Evolutionary conservation across 2,888 invertebrate genomes (phyloP).

Genomic region (Heteromyza rotundicornis): DNA sequence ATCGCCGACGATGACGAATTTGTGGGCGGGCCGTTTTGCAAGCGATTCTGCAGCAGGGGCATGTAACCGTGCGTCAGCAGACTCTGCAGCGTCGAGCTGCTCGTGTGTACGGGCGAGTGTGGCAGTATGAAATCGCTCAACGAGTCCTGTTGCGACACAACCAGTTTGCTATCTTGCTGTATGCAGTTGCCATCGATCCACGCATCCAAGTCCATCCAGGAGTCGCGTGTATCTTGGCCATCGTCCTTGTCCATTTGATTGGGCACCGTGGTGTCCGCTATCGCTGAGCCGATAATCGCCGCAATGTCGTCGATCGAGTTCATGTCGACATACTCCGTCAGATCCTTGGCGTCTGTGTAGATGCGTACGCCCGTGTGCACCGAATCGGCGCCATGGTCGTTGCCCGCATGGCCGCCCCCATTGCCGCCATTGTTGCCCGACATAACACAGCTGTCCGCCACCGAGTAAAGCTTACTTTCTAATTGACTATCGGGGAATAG

Average conservation of each 20-base stretch:
- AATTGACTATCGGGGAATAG: constrained; percentile 67
- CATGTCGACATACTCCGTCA: constrained; percentile 68
- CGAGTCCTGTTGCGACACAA: constrained; percentile 70
- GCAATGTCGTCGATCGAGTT: constrained; percentile 83
- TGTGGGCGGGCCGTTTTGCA: constrained; percentile 76
- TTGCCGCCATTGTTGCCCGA: constrained; percentile 40
- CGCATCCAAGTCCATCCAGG: constrained; percentile 88
- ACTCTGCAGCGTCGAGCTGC: constrained; percentile 77
- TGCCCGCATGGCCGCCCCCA: background rate
- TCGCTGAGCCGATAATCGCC: constrained; percentile 86
- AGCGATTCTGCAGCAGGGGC: constrained; percentile 79
- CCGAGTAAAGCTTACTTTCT: constrained; percentile 65
- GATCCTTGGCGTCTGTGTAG: constrained; percentile 59
- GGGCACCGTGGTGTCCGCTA: constrained; percentile 87
- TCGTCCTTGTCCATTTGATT: constrained; percentile 74
- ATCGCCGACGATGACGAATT: constrained; percentile 50
- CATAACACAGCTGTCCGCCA: constrained; percentile 64
- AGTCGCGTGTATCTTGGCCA: constrained; percentile 76
- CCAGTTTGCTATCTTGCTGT: constrained; percentile 72
- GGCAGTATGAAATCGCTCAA: constrained; percentile 74
- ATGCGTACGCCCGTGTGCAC: constrained; percentile 65
- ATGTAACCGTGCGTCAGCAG: constrained; percentile 80
- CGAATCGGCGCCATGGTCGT: constrained; percentile 67
- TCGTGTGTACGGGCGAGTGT: constrained; percentile 69
- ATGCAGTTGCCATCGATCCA: constrained; percentile 84